phyloP scores from a whole-genome alignment of 35 echinoderm and acorn worm genomes.

The Patiria miniata region DNA sequence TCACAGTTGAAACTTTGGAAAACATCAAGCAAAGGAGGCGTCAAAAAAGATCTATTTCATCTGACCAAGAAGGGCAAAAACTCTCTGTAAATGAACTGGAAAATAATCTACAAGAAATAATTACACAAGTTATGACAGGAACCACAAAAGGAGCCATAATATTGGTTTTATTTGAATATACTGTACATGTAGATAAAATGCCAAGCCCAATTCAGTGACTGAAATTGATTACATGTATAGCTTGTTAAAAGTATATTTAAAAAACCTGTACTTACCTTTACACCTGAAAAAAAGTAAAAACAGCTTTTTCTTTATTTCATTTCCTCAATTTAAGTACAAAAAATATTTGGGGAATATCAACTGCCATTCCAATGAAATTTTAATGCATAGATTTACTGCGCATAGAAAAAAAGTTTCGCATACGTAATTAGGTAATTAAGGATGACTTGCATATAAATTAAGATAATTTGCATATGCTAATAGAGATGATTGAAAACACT shows the following conservation, averaged over 20 bases:
- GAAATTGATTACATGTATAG: slow-evolving; percentile 19
- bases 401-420: no score
- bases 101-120: slow-evolving; percentile 36
- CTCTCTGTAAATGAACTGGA: slow-evolving; percentile 40
- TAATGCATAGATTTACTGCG: no score
- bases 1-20: slow-evolving; percentile 36
- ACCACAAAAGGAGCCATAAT: neutral
- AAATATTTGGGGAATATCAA: no score
- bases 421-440: no score
- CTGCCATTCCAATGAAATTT: no score
- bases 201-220: neutral
- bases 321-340: no score
- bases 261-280: neutral
- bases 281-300: slow-evolving; percentile 13
- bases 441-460: no score
- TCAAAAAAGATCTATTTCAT: slow-evolving; percentile 18
- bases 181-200: no score
- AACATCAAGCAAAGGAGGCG: slow-evolving; percentile 19
- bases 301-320: slow-evolving; percentile 53
- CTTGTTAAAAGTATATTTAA: neutral
- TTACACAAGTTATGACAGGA: slow-evolving; percentile 37
- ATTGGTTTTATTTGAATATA: no score
- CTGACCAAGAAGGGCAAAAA: neutral
- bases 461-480: no score
- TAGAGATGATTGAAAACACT: no score